Evolutionary conservation across 2,888 invertebrate species (phyloP).

Genomic region (Carcina quercana): DNA sequence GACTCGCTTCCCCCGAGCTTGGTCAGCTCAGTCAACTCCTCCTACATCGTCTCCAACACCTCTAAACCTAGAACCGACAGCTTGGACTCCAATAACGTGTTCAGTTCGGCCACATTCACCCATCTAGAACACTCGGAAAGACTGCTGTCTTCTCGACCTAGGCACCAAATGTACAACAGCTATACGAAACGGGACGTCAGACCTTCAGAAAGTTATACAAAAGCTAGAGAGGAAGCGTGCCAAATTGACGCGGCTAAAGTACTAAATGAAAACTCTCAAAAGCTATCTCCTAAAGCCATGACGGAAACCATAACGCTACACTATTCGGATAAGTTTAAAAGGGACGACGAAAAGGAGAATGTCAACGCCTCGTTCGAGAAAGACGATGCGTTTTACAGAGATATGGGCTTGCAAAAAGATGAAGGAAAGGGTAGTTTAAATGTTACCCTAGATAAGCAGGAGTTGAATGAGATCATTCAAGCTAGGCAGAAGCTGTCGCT

Average conservation of each 20-base stretch:
- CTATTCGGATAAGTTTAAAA: slow-evolving; percentile 50
- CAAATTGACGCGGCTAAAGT: slow-evolving; percentile 56
- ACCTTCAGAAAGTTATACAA: slow-evolving; percentile 59
- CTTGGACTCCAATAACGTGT: slow-evolving; percentile 49
- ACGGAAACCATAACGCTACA: slow-evolving; percentile 57
- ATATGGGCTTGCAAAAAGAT: slow-evolving; percentile 49
- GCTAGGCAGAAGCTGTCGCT: slow-evolving; percentile 60
- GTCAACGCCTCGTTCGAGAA: slow-evolving; percentile 44
- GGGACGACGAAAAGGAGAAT: slow-evolving; percentile 62
- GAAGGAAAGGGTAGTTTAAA: slow-evolving; percentile 47
- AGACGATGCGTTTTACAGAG: slow-evolving; percentile 59
- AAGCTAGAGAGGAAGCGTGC: slow-evolving; percentile 53
- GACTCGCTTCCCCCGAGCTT: slow-evolving; percentile 64
- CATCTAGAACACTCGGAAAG: slow-evolving; percentile 58
- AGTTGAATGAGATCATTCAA: slow-evolving; percentile 63
- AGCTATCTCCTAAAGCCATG: slow-evolving; percentile 45
- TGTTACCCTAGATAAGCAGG: slow-evolving; percentile 60
- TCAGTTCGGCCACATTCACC: slow-evolving; percentile 62
- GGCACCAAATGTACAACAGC: slow-evolving; percentile 46
- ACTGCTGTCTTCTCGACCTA: slow-evolving; percentile 49
- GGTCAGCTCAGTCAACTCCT: slow-evolving; percentile 63
- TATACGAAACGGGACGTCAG: slow-evolving; percentile 45
- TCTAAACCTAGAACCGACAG: slow-evolving; percentile 38
- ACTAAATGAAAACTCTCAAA: slow-evolving; percentile 53
- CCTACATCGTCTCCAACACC: slow-evolving; percentile 48